Evolutionary conservation across 2,888 invertebrate species (phyloP), one percentile per base, ranked within the genome.

Genomic region (Darwinula stevensoni): DNA sequence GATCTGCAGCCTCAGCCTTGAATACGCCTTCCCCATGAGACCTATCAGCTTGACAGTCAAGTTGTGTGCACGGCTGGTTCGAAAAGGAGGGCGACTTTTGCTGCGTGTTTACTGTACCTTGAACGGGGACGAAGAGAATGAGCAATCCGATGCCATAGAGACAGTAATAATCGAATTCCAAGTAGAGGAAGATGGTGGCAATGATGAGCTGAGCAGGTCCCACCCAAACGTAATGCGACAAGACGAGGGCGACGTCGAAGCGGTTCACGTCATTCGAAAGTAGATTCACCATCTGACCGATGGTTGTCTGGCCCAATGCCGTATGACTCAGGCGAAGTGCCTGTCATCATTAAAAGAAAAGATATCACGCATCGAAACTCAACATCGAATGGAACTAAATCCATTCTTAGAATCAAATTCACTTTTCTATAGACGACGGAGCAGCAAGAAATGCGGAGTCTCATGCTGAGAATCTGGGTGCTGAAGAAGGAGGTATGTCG

Each of bases 241-340:
- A 75, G 39, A 78, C 64, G 33, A 80, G 63, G 9, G 75, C 74
- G 46, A 80, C 64, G 48, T 94, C 91, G 50, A 91, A 84, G 32
- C 74, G 63, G 44, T 73, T 75, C 38, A 91, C 78, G 51, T 94
- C 91, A 47, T 88, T 94, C 2, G 88, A 82, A 35, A 94, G 56
- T n/a, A 91, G 61, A 49, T 88, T 88, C 17, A 88, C 80, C 36
- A 91, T 67, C 51, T 86, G 80, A 0, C 88, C 88, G 0, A 73
- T 69, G 0, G 82, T 72, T 0, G 84, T 82, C 47, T 78, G 68
- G 4, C 71, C 72, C 31, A 82, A 54, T 2, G 84, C 75, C 4
- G 67, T 67, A 49, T 72, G 72, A 34, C 72, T 73, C 37, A 78
- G 54, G 18, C 64, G 61, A 29, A 80, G n/a, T 22, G 22, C 22